A percentile compares a stretch with the other conserved stretches of the same genome.
phyloP scores from a whole-genome alignment of 2,888 invertebrate genomes.

The Caenorhabditis sp. region DNA sequence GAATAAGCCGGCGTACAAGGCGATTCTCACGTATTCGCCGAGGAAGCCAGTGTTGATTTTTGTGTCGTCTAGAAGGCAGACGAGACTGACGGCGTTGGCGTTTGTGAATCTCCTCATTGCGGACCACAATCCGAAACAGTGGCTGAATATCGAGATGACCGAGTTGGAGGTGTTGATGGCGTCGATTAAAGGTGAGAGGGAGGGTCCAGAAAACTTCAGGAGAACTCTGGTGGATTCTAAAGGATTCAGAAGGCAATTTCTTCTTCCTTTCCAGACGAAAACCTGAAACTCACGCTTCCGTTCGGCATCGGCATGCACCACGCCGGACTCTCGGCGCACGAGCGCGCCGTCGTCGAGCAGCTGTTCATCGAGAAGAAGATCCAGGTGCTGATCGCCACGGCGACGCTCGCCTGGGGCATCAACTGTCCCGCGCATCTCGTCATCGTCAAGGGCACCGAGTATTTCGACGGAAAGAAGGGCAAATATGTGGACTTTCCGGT shows the following conservation, averaged over 20 bases:
- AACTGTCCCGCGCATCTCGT: conserved; percentile 99
- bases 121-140: conserved; percentile 89
- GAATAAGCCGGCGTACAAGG: conserved; percentile 97
- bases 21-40: conserved; percentile 94
- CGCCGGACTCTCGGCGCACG: conserved; percentile 95
- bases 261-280: conserved; percentile 89
- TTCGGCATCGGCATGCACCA: conserved; percentile 99
- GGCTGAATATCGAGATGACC: conserved; percentile 70
- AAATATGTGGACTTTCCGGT: conserved; percentile 99
- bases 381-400: conserved; percentile 94
- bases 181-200: conserved; percentile 84
- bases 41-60: conserved; percentile 94
- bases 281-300: conserved; percentile 93
- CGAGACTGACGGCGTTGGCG: conserved; percentile 94
- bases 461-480: conserved; percentile 96
- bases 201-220: neutral
- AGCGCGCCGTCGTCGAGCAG: conserved; percentile 91
- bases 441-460: conserved; percentile 90
- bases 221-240: too few species aligned
- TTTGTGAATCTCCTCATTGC: conserved; percentile 92
- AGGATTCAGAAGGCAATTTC: too few species aligned
- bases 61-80: conserved; percentile 90
- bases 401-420: conserved; percentile 99
- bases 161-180: conserved; percentile 88
- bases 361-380: conserved; percentile 82